Base-by-base conservation (phyloP, 2,797 vertebrate genomes). In the Phyllotis vaccarum region DNA sequence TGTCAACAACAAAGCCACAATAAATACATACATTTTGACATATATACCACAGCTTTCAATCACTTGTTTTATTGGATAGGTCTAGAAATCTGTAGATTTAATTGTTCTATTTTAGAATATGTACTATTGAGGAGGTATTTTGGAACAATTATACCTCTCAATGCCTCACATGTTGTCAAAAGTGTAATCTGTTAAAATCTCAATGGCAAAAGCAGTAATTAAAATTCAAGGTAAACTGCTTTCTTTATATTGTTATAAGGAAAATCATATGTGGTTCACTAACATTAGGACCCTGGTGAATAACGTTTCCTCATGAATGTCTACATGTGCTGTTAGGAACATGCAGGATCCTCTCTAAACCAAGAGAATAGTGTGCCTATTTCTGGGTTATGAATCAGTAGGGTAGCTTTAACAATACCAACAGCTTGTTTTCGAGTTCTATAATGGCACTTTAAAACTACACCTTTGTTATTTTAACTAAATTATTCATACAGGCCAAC, bases 361-460 rank as follows among this genome's bases (percentile, higher is more conserved):
- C 91, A 95, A 5, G 60, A 49, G 64, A 9, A 46, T 14, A 60
- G 12, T 74, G 2, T 70, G 40, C 31, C 60, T 90, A 12, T 90
- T 96, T 93, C n/a, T 90, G 13, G 58, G 87, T 82, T 86, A 93
- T 78, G 11, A 94, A 93, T n/a, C 9, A 22, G 56, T 78, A 91
- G 86, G 43, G 56, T 29, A 86, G 78, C 8, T 49, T 92, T 54
- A 87, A 10, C 75, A 96, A 81, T 92, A 81, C 75, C 83, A 94
- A 90, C 27, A 93, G 75, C 19, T 64, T 88, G 52, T 81, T 95
- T 93, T 85, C 46, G 11, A 88, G 70, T 91, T 94, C 74, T 87
- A 13, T 93, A 94, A 95, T 75, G 21, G 11, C 91, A 34, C 64
- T 89, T 76, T 88, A n/a, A 82, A 95, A 95, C 91, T 37, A 68